Conservation (phyloP, 2,113 vertebrate genomes). For the Columbina picui region DNA sequence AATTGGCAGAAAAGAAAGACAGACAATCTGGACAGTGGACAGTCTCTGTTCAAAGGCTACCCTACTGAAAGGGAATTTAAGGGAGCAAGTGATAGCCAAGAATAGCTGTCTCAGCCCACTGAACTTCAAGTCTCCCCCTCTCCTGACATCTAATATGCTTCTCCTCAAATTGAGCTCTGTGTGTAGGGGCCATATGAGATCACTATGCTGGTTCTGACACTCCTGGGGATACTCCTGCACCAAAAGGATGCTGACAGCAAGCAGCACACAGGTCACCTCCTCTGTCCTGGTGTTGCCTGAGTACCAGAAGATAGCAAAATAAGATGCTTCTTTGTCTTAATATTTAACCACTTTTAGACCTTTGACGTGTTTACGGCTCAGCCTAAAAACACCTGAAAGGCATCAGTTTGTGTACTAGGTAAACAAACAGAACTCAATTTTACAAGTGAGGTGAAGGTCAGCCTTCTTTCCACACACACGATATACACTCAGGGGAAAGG, state of each 20-base stretch:
- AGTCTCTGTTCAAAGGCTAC: not conserved
- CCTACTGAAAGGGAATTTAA: not conserved
- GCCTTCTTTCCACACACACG: not conserved
- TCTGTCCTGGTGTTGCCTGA: not conserved
- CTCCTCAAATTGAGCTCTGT: not conserved
- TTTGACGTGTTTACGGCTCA: not conserved
- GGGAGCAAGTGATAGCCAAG: not conserved
- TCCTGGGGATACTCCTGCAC: not conserved
- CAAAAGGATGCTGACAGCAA: not conserved
- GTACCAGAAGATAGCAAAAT: not conserved
- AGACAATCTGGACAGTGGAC: not conserved
- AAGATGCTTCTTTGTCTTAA: not conserved
- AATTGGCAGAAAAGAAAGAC: not conserved
- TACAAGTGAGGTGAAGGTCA: not conserved
- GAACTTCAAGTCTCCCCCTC: not conserved
- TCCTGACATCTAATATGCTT: not conserved
- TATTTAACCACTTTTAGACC: not conserved
- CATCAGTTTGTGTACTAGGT: not conserved
- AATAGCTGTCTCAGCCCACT: not conserved
- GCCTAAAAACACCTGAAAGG: not conserved
- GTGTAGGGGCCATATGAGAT: not conserved
- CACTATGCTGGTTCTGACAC: not conserved
- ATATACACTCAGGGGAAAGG: not conserved
- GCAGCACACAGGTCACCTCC: not conserved
- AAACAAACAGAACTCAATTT: not conserved